Percentiles rank a stretch among this genome's conserved stretches.
phyloP scores from a whole-genome alignment of 2,888 invertebrate species.

The Hecatera dysodea region DNA sequence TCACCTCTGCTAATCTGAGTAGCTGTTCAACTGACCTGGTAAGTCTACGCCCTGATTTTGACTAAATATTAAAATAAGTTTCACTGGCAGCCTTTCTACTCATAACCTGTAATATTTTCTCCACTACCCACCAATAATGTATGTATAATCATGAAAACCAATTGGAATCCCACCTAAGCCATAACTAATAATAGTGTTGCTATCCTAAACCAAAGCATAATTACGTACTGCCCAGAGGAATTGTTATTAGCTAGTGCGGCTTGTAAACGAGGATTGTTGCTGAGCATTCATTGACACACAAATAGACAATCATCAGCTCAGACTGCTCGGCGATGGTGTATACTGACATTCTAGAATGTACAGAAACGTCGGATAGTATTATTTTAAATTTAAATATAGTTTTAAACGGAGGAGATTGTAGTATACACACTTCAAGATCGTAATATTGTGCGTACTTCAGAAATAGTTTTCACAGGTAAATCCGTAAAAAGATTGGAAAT shows the following conservation, averaged over 20 bases:
- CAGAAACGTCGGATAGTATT: neutral
- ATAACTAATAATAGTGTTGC: constrained; percentile 44
- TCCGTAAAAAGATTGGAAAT: neutral
- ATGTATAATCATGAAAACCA: constrained; percentile 1
- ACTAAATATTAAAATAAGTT: neutral
- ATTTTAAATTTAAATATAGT: too few species aligned
- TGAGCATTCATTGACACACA: constrained; percentile 62
- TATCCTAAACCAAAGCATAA: constrained; percentile 67
- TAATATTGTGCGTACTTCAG: neutral
- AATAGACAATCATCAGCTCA: constrained; percentile 50
- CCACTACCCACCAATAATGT: neutral
- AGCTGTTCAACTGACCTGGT: neutral
- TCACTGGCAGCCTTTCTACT: neutral
- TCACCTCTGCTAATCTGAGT: too few species aligned
- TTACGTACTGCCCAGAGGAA: constrained; percentile 63
- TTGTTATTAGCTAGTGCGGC: constrained; percentile 65
- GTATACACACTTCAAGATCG: neutral
- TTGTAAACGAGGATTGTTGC: constrained; percentile 71
- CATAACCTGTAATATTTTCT: neutral
- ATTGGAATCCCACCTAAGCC: constrained; percentile 6
- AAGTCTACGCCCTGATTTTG: neutral
- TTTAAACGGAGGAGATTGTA: neutral
- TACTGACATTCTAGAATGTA: neutral
- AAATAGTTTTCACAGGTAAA: neutral
- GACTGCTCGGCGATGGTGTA: constrained; percentile 11